Conservation (phyloP, 2,888 invertebrate species). For the Synanthedon tipuliformis region DNA sequence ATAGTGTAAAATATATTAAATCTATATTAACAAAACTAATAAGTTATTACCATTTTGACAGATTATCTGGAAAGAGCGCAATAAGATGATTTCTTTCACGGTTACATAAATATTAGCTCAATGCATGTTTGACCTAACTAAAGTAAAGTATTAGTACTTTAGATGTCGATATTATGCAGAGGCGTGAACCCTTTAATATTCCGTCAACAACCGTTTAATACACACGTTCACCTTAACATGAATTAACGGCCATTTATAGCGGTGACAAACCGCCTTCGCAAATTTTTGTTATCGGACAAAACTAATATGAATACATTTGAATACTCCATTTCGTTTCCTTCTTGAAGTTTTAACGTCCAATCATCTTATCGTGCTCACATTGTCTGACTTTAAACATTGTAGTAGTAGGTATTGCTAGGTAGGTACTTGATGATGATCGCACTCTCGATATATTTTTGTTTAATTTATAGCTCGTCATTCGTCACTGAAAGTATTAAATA, state of each 20-base stretch:
- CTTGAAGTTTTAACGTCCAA: neutral
- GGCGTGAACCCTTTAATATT: constrained; percentile 34
- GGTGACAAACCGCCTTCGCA: constrained; percentile 30
- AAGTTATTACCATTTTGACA: too few relatives aligned
- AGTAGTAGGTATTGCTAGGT: neutral
- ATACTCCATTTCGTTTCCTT: neutral
- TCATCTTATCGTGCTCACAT: neutral
- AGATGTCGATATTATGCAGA: constrained; percentile 16
- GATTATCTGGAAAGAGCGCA: too few relatives aligned
- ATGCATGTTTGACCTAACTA: too few relatives aligned
- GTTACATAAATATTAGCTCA: too few relatives aligned
- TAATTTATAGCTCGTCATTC: too few relatives aligned
- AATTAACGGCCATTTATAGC: constrained; percentile 32
- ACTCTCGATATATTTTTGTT: too few relatives aligned
- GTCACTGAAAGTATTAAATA: too few relatives aligned
- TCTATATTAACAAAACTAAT: too few relatives aligned
- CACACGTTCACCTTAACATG: constrained; percentile 49
- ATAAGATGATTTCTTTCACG: too few relatives aligned
- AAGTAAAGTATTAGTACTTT: too few relatives aligned
- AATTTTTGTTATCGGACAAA: constrained; percentile 16
- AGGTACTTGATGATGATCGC: too few relatives aligned
- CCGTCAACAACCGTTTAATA: constrained; percentile 20
- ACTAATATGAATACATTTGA: neutral
- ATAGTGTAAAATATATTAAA: too few relatives aligned
- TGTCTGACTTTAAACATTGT: neutral